Conservation (phyloP, 1,140 invertebrate genomes). For the Zophobas atratus region DNA sequence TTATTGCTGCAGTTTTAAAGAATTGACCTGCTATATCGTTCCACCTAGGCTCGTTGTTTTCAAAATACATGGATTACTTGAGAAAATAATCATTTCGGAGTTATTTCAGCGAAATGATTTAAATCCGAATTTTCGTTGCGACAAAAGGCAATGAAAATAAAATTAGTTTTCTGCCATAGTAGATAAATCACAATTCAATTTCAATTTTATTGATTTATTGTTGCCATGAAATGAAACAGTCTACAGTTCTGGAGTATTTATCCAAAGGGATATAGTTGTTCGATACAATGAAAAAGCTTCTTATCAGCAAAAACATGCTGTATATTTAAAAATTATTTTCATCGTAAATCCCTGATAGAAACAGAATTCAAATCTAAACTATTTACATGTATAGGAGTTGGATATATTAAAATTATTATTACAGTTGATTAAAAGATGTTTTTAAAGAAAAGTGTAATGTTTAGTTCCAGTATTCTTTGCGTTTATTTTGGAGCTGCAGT, state of each 20-base stretch:
- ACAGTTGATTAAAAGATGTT: too few species aligned
- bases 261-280: neutral
- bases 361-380: too few species aligned
- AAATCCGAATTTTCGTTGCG: slow-evolving; percentile 10
- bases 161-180: slow-evolving; percentile 34
- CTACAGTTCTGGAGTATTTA: neutral
- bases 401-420: too few species aligned
- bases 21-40: too few species aligned
- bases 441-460: too few species aligned
- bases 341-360: too few species aligned
- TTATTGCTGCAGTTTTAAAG: too few species aligned
- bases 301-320: slow-evolving; percentile 6
- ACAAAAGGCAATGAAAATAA: slow-evolving; percentile 33
- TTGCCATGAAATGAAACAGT: slow-evolving; percentile 36
- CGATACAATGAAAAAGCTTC: slow-evolving; percentile 27
- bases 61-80: too few species aligned
- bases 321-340: neutral
- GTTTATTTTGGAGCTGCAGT: neutral
- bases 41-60: too few species aligned
- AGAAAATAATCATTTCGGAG: slow-evolving; percentile 28
- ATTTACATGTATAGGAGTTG: too few species aligned
- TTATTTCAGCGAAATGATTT: slow-evolving; percentile 18
- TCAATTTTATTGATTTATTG: slow-evolving; percentile 43
- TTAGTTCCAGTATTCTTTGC: neutral
- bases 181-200: slow-evolving; percentile 41